Evolutionary conservation across 2,888 invertebrate genomes (phyloP).

Genomic region (Ormia ochracea): DNA sequence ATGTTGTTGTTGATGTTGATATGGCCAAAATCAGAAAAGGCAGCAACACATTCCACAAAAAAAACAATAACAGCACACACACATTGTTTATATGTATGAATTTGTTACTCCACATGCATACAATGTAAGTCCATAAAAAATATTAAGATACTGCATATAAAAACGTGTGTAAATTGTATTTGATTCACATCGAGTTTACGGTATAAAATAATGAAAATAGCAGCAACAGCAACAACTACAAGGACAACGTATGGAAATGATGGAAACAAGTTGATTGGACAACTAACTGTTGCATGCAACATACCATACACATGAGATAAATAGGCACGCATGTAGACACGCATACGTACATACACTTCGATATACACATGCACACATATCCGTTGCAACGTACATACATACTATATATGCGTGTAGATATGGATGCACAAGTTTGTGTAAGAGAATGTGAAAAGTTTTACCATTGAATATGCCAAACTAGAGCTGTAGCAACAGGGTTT

Average conservation of each 20-base stretch:
- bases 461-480: not conserved
- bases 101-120: too few species aligned
- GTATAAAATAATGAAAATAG: conserved; percentile 27
- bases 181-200: conserved; percentile 41
- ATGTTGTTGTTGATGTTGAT: conserved; percentile 37
- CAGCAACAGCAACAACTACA: not conserved
- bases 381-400: not conserved
- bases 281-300: conserved; percentile 55
- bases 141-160: not conserved
- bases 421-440: too few species aligned
- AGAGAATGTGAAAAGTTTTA: not conserved
- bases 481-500: not conserved
- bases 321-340: too few species aligned
- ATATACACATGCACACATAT: not conserved
- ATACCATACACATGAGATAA: not conserved
- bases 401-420: not conserved
- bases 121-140: too few species aligned
- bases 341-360: not conserved
- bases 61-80: conserved; percentile 46
- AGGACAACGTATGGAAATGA: conserved; percentile 34
- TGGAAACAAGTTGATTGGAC: conserved; percentile 38
- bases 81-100: too few species aligned
- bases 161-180: conserved; percentile 1
- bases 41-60: conserved; percentile 43
- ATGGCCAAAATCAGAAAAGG: conserved; percentile 23